phyloP scores from a whole-genome alignment of 1,140 invertebrate genomes.

The Linepithema humile region DNA sequence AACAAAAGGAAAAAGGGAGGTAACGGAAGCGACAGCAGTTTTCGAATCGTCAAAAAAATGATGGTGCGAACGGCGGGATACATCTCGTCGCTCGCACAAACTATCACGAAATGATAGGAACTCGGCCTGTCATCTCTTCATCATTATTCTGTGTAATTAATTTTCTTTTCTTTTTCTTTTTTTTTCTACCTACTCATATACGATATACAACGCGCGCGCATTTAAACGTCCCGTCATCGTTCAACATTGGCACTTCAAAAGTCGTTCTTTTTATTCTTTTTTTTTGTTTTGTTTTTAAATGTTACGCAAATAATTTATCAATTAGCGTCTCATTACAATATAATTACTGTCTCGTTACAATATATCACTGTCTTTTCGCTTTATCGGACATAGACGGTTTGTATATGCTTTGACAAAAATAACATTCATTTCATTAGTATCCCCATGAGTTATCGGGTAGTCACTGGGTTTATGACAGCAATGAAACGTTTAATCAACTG shows the following conservation, averaged over 20 bases:
- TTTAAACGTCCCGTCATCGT: constrained; percentile 56
- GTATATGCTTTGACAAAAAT: constrained; percentile 66
- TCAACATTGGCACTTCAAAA: constrained; percentile 78
- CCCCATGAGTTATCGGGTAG: constrained; percentile 52
- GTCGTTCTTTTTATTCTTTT: constrained; percentile 54
- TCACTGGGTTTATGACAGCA: constrained; percentile 62
- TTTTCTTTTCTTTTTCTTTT: not conserved
- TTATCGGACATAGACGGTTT: constrained; percentile 55
- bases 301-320: constrained; percentile 48
- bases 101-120: constrained; percentile 70
- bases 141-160: constrained; percentile 57
- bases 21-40: constrained; percentile 26
- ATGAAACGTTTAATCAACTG: constrained; percentile 58
- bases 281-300: constrained; percentile 24
- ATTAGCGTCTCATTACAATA: constrained; percentile 62
- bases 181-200: constrained; percentile 56
- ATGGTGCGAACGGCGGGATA: constrained; percentile 8
- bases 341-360: constrained; percentile 58
- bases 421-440: constrained; percentile 47
- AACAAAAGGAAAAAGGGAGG: not conserved
- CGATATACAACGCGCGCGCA: constrained; percentile 54
- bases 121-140: constrained; percentile 61
- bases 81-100: constrained; percentile 33
- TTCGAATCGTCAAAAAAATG: constrained; percentile 46
- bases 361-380: constrained; percentile 59